phyloP scores from a whole-genome alignment of 2,888 invertebrate genomes.

The Colletes collaris region DNA sequence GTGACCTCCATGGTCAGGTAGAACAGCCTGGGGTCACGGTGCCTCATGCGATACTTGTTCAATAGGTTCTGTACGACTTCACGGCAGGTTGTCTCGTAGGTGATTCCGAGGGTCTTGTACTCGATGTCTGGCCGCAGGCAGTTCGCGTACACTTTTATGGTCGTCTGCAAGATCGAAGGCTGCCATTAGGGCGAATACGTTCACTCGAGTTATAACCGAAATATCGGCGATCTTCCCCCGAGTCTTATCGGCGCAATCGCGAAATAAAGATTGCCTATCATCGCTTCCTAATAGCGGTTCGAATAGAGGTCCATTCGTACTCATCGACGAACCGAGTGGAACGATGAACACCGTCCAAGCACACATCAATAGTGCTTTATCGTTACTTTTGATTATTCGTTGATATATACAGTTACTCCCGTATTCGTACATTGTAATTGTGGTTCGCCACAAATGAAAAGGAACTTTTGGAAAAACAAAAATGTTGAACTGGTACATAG shows the following conservation, averaged over 20 bases:
- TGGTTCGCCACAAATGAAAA: no score
- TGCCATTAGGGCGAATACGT: slow-evolving; percentile 23
- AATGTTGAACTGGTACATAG: no score
- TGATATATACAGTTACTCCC: no score
- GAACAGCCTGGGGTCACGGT: slow-evolving; percentile 95
- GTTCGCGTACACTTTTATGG: slow-evolving; percentile 95
- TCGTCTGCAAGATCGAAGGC: slow-evolving; percentile 87
- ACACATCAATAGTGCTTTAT: no score
- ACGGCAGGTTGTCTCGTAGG: slow-evolving; percentile 93
- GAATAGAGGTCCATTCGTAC: neutral
- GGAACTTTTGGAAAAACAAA: no score
- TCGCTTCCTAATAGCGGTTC: neutral
- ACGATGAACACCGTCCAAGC: no score
- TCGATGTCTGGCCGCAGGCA: slow-evolving; percentile 96
- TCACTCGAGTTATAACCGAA: neutral
- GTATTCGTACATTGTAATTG: no score
- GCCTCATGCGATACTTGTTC: slow-evolving; percentile 95
- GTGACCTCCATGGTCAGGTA: slow-evolving; percentile 97
- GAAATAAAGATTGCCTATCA: neutral
- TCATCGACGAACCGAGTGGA: no score
- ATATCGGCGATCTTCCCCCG: no score
- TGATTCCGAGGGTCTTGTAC: slow-evolving; percentile 96
- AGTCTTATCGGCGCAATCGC: no score
- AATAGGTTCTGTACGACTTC: slow-evolving; percentile 93
- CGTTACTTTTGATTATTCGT: no score